Evolutionary conservation across 1,140 invertebrate species (phyloP), one percentile per base, ranked within the genome.

Genomic region (Sycophaga agraensis): DNA sequence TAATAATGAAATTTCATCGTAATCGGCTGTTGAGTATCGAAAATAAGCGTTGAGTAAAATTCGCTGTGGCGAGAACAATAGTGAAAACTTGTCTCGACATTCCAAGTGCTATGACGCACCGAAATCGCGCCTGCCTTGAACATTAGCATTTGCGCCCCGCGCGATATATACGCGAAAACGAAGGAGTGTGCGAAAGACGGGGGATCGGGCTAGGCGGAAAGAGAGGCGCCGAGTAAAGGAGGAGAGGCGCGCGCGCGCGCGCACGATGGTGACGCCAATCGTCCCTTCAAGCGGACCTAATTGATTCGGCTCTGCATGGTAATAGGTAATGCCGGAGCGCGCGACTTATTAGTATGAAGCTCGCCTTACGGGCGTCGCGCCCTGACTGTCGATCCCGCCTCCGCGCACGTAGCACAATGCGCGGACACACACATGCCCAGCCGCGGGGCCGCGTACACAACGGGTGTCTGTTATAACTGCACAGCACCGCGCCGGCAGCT

Each of bases 281-380:
- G 56, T 43, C 56, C 43, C 42, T 24, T 24, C 28, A 14, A 0
- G 16, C 45, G 43, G 45, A 26, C 45, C 31, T 58, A 58, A 58
- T 58, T 50, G 56, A 31, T 46, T 39, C 56, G 4, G 22, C n/a
- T n/a, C n/a, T 16, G 11, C 21, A 43, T 43, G 51, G 37, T 55
- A 55, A 55, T 55, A n/a, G n/a, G 51, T 24, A 22, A 21, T 22
- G 21, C 50, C 24, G 22, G 45, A 28, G 22, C 7, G 21, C 14
- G 24, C 16, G 24, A 59, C 45, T 50, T 48, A 50, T 59, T 59
- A 59, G 45, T 59, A 59, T 59, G 46, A 59, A 51, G 11, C 57
- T 35, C 57, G 57, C 35, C 26, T 45, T 28, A 19, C 16, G 26
- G 4, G 39, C 37, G n/a, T 5, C 35, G 51, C 24, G n/a, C 16